phyloP scores from a whole-genome alignment of 2,888 invertebrate genomes.

The Notodromas monacha region DNA sequence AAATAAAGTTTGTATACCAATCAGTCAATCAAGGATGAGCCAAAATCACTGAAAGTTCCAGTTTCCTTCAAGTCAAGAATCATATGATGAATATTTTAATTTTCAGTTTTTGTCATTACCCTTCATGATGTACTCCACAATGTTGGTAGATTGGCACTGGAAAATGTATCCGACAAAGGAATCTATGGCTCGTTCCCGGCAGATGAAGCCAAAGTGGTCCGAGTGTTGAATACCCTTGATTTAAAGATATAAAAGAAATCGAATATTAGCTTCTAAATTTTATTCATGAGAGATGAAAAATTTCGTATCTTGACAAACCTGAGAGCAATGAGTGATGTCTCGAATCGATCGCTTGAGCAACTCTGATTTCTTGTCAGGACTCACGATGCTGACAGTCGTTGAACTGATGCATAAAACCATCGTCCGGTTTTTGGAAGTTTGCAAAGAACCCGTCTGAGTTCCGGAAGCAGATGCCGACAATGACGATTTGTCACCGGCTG shows the following conservation, averaged over 20 bases:
- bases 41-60: too few relatives aligned
- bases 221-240: conserved; percentile 34
- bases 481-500: too few relatives aligned
- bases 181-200: conserved; percentile 31
- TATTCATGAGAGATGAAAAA: background rate
- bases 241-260: conserved; percentile 7
- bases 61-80: too few relatives aligned
- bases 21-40: too few relatives aligned
- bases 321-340: conserved; percentile 56
- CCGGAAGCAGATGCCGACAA: too few relatives aligned
- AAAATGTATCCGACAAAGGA: conserved; percentile 55
- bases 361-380: conserved; percentile 64
- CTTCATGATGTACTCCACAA: conserved; percentile 43
- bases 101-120: too few relatives aligned
- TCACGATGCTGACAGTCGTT: conserved; percentile 54
- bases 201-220: conserved; percentile 77
- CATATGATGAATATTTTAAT: too few relatives aligned
- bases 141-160: conserved; percentile 52
- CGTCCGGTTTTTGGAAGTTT: conserved; percentile 38
- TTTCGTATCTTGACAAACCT: too few relatives aligned
- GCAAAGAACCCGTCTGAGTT: too few relatives aligned
- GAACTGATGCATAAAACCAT: conserved; percentile 71
- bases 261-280: conserved; percentile 5
- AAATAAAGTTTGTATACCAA: too few relatives aligned
- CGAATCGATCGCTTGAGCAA: conserved; percentile 53